Base-by-base conservation (phyloP, 2,888 invertebrate species). In the Scaptomyza cyrtandrae region DNA sequence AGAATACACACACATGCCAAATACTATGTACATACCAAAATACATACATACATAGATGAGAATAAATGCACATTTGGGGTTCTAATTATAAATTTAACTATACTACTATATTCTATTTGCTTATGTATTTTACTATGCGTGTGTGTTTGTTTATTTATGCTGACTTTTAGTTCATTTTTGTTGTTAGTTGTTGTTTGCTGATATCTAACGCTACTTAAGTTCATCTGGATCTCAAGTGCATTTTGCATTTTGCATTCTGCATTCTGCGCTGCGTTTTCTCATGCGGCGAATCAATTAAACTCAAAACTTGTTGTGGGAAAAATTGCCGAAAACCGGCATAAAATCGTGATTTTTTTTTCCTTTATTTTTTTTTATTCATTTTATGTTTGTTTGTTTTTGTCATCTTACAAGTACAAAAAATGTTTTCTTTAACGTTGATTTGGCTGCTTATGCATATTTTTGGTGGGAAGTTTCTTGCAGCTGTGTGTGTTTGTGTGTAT, bases 171-270 rank as follows among this genome's bases (percentile, higher is more conserved):
- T 33, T 27, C n/a, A 41, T 41, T 50, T 9, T 56, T 41, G 58
- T 9, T 56, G 29, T 41, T 31, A 57, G 49, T 54, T 65, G 59
- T 44, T 67, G 41, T 14, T 45, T 55, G 54, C 39, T 49, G 46
- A 69, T 86, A 80, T 80, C 83, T 72, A 63, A 74, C 65, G 71
- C 49, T 59, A 57, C 75, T 72, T 88, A 80, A 86, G 86, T 87
- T 86, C 86, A 88, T 84, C 88, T 82, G 83, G 83, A 87, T 75
- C 85, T 75, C 87, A 83, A 83, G 86, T 80, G 80, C 78, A 83
- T 59, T 61, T 71, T 56, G 58, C 60, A 59, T 48, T 41, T 4
- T 58, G 71, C 64, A 83, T 59, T 61, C 68, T 56, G 58, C 60
- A 59, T 48, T 41, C 10, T 58, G 71, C 64, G 35, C 62, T 73